Percentiles rank a stretch among this genome's conserved stretches.
These are phyloP conservation scores for Falco biarmicus DNA, from an alignment of 2,797 vertebrate genomes.

Conservation along the genomic window DNA sequence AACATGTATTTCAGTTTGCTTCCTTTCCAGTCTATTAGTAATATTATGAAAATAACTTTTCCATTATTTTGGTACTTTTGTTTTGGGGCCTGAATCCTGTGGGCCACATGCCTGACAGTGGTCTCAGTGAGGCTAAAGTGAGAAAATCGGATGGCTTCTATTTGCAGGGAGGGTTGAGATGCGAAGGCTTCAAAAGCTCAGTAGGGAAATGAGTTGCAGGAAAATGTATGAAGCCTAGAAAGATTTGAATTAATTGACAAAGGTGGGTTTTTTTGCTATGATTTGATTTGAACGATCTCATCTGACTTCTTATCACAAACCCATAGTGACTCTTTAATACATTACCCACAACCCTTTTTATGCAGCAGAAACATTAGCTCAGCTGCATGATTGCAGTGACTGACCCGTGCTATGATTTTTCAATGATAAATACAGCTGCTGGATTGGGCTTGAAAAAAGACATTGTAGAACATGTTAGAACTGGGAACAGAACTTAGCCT, in stretches of 20 bases:
- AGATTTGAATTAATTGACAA: neutral
- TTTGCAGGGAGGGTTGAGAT: neutral
- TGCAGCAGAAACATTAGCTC: neutral
- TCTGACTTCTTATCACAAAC: neutral
- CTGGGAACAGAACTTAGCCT: neutral
- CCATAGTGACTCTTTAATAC: neutral
- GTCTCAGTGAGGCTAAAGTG: neutral
- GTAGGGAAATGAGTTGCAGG: neutral
- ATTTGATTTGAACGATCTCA: neutral
- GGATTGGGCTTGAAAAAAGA: neutral
- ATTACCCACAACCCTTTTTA: neutral
- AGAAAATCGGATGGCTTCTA: neutral
- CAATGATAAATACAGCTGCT: constrained; percentile 29
- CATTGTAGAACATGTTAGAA: neutral
- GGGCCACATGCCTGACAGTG: neutral
- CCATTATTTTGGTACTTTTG: neutral
- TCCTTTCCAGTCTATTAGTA: neutral
- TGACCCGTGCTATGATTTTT: neutral
- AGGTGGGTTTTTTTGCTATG: neutral
- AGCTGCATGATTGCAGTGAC: neutral
- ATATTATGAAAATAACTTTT: neutral
- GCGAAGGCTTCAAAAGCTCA: neutral
- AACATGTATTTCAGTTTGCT: neutral
- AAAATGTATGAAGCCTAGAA: neutral
- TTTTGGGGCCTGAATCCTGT: neutral